Base-by-base conservation (phyloP, 2,797 vertebrate genomes). In the Prionace glauca region DNA sequence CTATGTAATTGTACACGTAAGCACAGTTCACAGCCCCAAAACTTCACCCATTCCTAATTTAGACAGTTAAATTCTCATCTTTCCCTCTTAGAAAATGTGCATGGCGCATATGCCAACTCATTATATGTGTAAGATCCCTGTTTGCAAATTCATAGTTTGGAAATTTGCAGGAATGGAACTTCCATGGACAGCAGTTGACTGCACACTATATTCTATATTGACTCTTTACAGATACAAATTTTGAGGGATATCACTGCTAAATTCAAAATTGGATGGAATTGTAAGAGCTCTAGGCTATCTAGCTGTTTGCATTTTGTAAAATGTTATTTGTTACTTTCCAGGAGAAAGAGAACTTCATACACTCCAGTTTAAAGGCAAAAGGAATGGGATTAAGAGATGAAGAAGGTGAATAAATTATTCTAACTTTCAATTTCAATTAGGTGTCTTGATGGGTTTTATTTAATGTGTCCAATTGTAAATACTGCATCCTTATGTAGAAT, bases 321-420 rank as follows among this genome's bases (percentile, higher is more conserved):
- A 32, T 69, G 36, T 77, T 77, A 60, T 18, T 29, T 16, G 56
- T 56, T 95, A 2, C 96, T 84, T 97, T 97, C 96, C 96, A 99
- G 99, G 98, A 99, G 96, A 99, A 98, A 97, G 98, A 99, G 95
- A 97, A 97, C 95, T 99, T 98, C 96, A 97, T 99, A 96, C 95
- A 93, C 62, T 97, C 98, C 32, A 97, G 98, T 60, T 97, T 99
- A 67, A 97, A 97, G 95, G 96, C 97, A 14, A 98, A 98, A 96
- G 98, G 98, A 95, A 96, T 98, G 97, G 97, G 96, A 72, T 67
- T 96, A 81, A 97, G 96, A 95, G 97, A 98, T 65, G 97, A 98
- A 86, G 96, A 98, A 96, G 99, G 99, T 99, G 95, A 98, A 98
- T 96, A 69, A 5, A 0, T 24, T 74, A n/a, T 32, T 32, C 95